phyloP scores from a whole-genome alignment of 1,140 invertebrate genomes.

The Bursaphelenchus mucronatus region DNA sequence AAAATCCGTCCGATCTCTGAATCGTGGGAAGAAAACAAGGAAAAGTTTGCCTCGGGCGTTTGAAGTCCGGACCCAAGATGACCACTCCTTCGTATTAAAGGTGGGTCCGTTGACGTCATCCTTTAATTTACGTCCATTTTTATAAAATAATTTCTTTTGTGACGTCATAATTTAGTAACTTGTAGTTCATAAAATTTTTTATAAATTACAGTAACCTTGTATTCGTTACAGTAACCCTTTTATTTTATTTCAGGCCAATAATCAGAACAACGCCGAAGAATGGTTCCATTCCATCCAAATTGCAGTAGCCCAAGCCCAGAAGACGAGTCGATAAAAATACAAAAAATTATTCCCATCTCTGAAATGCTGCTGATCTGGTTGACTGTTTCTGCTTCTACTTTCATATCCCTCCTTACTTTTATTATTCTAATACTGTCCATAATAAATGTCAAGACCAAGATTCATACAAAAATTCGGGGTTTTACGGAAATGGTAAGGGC shows the following conservation, averaged over 20 bases:
- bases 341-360: no score
- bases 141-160: conserved; percentile 3
- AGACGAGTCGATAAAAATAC: no score
- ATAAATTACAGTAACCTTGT: no score
- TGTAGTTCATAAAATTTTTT: not conserved
- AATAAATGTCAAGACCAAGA: no score
- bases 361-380: no score
- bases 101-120: conserved; percentile 32
- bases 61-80: conserved; percentile 84
- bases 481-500: no score
- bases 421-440: no score
- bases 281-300: conserved; percentile 86
- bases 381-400: no score
- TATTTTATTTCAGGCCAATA: conserved; percentile 69
- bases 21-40: conserved; percentile 71
- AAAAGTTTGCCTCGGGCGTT: conserved; percentile 80
- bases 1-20: conserved; percentile 77
- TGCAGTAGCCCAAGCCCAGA: conserved; percentile 75
- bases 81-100: conserved; percentile 83
- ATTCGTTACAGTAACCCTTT: not conserved
- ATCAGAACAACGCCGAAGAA: conserved; percentile 86
- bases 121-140: conserved; percentile 13
- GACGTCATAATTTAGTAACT: not conserved
- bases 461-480: no score
- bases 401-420: no score